Evolutionary conservation across 1,140 invertebrate genomes (phyloP), one percentile per base, ranked within the genome.

Genomic region (Helicoverpa zea): DNA sequence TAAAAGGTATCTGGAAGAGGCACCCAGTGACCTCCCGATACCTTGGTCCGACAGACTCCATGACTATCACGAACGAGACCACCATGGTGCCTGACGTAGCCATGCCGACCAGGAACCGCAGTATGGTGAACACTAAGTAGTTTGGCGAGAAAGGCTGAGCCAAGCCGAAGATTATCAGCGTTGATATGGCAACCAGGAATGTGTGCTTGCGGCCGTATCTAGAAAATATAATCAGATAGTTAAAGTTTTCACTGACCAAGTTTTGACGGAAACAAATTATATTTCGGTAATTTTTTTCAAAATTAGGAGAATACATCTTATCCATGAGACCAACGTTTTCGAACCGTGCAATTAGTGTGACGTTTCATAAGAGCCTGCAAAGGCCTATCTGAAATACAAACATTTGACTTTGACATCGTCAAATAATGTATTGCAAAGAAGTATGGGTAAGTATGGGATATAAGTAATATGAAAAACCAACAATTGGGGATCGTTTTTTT

Each of bases 171-270:
- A 94, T 77, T 2, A 96, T 94, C 66, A 97, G 96, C 1, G 96
- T 81, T 1, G 94, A 78, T 47, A 97, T 89, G 0, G 96, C 95
- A 2, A 96, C 83, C 76, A 97, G 94, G 54, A 97, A 90, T 0
- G 96, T 96, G 52, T 91, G 94, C 87, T 96, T 96, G 56, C 97
- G 91, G 16, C 97, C 97, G 81, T 96, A 96, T 91, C 96, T 97
- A 87, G 72, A 91, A 91, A 82, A 73, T 29, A 56, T 12, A 74
- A 2, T 11, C 58, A 68, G 1, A 29, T 3, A 30, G 35, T 35
- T 35, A 35, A 35, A 35, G 2, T 47, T 47, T 47, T 11, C 2
- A 11, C 12, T 56, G 54, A 61, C 3, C 18, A 3, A 0, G 35
- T 23, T 23, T 23, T 23, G 23, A 23, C 23, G 23, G 23, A n/a